Evolutionary conservation across 2,888 invertebrate genomes (phyloP).

Genomic region (Synanthedon vespiformis): DNA sequence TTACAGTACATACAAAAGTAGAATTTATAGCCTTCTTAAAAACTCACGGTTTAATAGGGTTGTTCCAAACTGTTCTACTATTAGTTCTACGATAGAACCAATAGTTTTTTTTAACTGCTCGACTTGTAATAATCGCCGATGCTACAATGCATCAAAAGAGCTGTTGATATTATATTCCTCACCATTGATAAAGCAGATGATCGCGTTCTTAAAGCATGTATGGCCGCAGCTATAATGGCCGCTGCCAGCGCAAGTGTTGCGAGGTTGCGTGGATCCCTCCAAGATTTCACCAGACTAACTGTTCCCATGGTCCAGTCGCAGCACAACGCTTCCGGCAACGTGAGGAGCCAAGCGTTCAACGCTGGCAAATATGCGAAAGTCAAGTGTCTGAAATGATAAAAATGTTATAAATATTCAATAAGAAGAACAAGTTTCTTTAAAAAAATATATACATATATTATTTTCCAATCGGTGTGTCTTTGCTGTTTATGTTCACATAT

Average conservation of each 20-base stretch:
- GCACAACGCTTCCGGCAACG: conserved; percentile 90
- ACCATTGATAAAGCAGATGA: conserved; percentile 63
- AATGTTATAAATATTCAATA: conserved; percentile 4
- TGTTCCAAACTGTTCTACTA: too few relatives aligned
- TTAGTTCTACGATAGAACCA: too few relatives aligned
- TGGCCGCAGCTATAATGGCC: conserved; percentile 70
- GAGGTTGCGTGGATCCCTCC: conserved; percentile 84
- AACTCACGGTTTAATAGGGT: too few relatives aligned
- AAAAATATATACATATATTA: too few relatives aligned
- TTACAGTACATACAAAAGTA: too few relatives aligned
- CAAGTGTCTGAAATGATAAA: conserved; percentile 73
- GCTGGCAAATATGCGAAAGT: conserved; percentile 94
- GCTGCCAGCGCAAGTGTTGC: conserved; percentile 79
- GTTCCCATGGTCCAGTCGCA: conserved; percentile 99
- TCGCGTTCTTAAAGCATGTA: conserved; percentile 52
- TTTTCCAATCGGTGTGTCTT: too few relatives aligned
- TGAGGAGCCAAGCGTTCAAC: conserved; percentile 89
- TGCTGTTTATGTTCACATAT: too few relatives aligned
- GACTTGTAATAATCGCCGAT: too few relatives aligned
- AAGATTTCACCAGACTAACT: conserved; percentile 84
- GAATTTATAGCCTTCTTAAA: too few relatives aligned
- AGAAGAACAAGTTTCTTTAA: background rate
- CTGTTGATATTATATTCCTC: conserved; percentile 7
- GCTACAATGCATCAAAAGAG: too few relatives aligned
- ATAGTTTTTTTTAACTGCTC: too few relatives aligned